These are phyloP conservation scores for Alouatta caraya DNA, from an alignment of 2,797 vertebrate species.

Conservation along the genomic window DNA sequence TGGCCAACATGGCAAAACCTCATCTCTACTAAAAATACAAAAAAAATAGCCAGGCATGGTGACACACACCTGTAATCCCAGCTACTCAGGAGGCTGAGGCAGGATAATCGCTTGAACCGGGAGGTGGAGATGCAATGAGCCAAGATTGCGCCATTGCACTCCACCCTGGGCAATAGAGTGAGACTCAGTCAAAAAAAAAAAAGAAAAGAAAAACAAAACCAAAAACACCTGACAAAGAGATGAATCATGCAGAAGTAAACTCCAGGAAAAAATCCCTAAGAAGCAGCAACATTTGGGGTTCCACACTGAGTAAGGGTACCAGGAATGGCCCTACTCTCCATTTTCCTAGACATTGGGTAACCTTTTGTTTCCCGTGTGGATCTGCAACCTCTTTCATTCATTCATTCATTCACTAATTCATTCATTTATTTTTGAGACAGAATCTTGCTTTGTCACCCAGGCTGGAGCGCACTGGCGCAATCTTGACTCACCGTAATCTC, in stretches of 20 bases:
- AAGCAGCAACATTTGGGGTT: conserved; percentile 39
- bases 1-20: neutral
- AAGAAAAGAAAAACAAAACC: neutral
- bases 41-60: neutral
- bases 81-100: no score
- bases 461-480: no score
- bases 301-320: neutral
- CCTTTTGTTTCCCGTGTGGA: neutral
- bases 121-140: no score
- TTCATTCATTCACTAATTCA: no score
- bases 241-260: neutral
- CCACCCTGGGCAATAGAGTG: no score
- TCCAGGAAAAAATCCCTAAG: conserved; percentile 70
- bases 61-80: no score
- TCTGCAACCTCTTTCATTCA: neutral
- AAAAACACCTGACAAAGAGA: neutral
- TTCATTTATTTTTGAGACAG: no score
- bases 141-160: no score
- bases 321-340: neutral
- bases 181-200: no score
- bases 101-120: no score
- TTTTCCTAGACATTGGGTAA: neutral
- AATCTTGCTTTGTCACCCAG: no score
- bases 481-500: no score
- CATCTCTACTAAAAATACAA: neutral